Conservation (phyloP, 2,113 vertebrate species). For the human region GRCh38 chr1:243176501-243177000, state of each 20-base stretch:
- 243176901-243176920: background rate
- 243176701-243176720: background rate
- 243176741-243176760: background rate
- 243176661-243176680: slow-evolving; percentile 13
- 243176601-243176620: background rate
- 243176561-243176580: background rate
- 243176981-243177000: background rate
- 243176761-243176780: background rate
- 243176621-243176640: background rate
- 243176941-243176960: background rate
- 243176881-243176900: slow-evolving; percentile 38
- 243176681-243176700: background rate
- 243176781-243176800: background rate
- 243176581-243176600: background rate
- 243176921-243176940: background rate
- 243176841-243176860: background rate
- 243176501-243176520: background rate
- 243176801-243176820: background rate
- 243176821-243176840: background rate
- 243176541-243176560: background rate
- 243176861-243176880: background rate
- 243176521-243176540: background rate
- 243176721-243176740: background rate
- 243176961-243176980: background rate
- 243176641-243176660: background rate